phyloP scores from a whole-genome alignment of 2,888 invertebrate species.

The Priocnemis perturbator region DNA sequence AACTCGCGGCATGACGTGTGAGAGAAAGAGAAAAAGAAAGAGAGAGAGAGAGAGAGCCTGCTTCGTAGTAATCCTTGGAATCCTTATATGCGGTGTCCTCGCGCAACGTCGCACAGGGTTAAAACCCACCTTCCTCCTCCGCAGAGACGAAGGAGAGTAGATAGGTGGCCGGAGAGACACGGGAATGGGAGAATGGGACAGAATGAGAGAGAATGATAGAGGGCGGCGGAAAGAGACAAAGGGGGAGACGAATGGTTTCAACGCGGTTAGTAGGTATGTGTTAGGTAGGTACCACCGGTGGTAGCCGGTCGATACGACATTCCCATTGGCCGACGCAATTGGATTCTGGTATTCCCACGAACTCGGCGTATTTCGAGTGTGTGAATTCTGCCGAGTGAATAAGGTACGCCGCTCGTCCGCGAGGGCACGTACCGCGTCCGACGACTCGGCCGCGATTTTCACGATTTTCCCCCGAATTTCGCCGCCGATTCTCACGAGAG shows the following conservation, averaged over 20 bases:
- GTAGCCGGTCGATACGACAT: conserved; percentile 50
- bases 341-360: conserved; percentile 45
- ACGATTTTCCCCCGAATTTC: too few species aligned
- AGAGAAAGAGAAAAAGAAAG: neutral
- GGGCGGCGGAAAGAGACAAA: neutral
- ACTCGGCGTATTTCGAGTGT: conserved; percentile 23
- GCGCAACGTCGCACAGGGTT: neutral
- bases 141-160: too few species aligned
- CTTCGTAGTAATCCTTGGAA: neutral
- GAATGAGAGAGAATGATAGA: neutral
- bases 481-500: too few species aligned
- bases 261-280: conserved; percentile 49
- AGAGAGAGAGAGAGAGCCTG: neutral
- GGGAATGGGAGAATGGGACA: too few species aligned
- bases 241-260: conserved; percentile 38
- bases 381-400: neutral
- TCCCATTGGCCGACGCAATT: conserved; percentile 48
- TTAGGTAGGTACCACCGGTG: conserved; percentile 6
- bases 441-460: too few species aligned
- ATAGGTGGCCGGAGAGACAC: too few species aligned
- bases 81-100: conserved; percentile 2
- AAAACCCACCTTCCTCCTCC: conserved; percentile 4
- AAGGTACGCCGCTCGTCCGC: neutral
- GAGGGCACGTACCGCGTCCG: neutral
- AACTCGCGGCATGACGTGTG: neutral